A percentile compares a stretch with the other conserved stretches of the same genome.
These are phyloP conservation scores for Ascaphus truei DNA, from an alignment of 2,113 vertebrate species.

Conservation along the genomic window DNA sequence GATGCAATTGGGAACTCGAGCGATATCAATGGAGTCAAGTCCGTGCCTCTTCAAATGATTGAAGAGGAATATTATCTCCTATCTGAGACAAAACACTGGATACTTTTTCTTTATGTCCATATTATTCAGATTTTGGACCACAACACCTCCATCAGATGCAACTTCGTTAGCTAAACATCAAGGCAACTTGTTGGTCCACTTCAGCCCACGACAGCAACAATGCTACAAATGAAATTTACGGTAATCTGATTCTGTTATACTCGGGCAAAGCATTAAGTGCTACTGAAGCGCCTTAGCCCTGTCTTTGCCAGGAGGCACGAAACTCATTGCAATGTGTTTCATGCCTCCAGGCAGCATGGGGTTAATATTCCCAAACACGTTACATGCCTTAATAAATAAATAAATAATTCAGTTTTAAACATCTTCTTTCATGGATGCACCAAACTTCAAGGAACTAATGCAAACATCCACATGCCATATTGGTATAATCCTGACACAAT, in stretches of 20 bases:
- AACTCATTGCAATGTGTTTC: neutral
- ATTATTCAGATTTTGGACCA: neutral
- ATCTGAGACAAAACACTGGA: neutral
- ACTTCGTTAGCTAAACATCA: neutral
- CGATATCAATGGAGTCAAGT: neutral
- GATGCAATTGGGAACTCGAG: neutral
- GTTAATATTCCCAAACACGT: neutral
- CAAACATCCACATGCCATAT: neutral
- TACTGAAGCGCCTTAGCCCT: neutral
- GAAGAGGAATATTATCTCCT: neutral
- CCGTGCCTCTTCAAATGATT: neutral
- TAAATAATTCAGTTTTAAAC: slow-evolving; percentile 5
- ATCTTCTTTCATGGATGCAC: neutral
- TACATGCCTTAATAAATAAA: slow-evolving; percentile 22
- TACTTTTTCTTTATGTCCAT: neutral
- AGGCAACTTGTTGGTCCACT: neutral
- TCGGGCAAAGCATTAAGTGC: neutral
- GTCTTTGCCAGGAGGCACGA: neutral
- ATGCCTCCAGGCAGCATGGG: neutral
- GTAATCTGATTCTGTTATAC: neutral
- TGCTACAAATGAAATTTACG: neutral
- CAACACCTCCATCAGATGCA: neutral
- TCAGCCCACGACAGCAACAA: neutral
- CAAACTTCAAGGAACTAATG: neutral
- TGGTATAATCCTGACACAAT: neutral